Percentiles rank a stretch among this genome's conserved stretches.
These are phyloP conservation scores for Lasaia peninsularis DNA, from an alignment of 1,140 invertebrate species.

Conservation along the genomic window DNA sequence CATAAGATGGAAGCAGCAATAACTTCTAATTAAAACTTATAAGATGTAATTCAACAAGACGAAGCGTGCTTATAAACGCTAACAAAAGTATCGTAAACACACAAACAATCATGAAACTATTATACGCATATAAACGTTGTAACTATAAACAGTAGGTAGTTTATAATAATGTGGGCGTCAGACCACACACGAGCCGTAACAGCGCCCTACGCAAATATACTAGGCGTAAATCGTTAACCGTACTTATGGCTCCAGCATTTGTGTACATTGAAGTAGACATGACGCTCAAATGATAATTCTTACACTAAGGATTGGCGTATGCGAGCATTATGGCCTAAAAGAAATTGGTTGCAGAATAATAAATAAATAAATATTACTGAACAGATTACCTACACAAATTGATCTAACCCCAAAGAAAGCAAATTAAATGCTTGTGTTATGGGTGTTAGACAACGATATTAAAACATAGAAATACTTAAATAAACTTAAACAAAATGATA, in stretches of 20 bases:
- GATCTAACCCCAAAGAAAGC: no score
- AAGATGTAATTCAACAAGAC: not conserved
- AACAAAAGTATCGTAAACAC: not conserved
- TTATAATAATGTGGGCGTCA: slow-evolving; percentile 31
- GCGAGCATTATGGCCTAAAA: no score
- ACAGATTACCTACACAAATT: no score
- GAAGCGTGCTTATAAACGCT: not conserved
- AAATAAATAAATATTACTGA: no score
- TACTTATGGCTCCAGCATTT: slow-evolving; percentile 23
- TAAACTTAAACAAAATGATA: no score
- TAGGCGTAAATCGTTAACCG: slow-evolving; percentile 44
- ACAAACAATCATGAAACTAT: slow-evolving; percentile 8
- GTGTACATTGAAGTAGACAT: not conserved
- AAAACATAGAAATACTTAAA: no score
- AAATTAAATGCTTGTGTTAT: no score
- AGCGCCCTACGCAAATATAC: slow-evolving; percentile 55
- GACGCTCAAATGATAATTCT: no score
- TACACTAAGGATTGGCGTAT: no score
- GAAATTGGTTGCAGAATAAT: no score
- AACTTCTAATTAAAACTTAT: not conserved
- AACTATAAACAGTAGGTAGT: slow-evolving; percentile 13
- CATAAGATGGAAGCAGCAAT: no score
- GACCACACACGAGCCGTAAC: slow-evolving; percentile 59
- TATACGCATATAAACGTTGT: slow-evolving; percentile 9
- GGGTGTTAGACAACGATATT: no score